Percentiles rank a stretch among this genome's conserved stretches.
phyloP scores from a whole-genome alignment of 2,797 vertebrate species.

The Lemur catta region DNA sequence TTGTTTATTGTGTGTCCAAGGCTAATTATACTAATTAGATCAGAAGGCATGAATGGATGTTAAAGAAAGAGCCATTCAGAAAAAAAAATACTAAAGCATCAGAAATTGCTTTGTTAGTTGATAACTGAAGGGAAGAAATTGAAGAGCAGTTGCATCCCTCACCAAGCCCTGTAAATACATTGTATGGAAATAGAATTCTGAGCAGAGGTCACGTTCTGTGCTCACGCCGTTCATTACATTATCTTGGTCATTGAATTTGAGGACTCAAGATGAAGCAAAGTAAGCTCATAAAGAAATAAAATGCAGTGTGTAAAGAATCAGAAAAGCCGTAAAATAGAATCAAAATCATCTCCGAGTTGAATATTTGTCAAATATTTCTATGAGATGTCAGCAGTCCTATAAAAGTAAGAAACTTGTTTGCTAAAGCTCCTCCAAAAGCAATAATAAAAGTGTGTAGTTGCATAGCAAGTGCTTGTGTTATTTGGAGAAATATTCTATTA shows the following conservation, averaged over 20 bases:
- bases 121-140: background rate
- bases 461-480: background rate
- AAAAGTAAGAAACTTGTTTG: background rate
- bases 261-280: background rate
- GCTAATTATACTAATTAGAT: slow-evolving; percentile 74
- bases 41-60: slow-evolving; percentile 65
- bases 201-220: background rate
- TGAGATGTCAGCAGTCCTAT: background rate
- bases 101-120: slow-evolving; percentile 41
- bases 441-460: background rate
- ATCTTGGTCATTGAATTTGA: slow-evolving; percentile 54
- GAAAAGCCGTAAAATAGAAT: slow-evolving; percentile 25
- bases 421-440: background rate
- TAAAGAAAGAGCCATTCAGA: slow-evolving; percentile 63
- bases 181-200: background rate
- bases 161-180: background rate
- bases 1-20: slow-evolving; percentile 58
- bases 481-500: background rate
- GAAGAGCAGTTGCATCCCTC: background rate
- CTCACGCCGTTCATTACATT: background rate
- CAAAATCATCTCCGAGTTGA: slow-evolving; percentile 27
- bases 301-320: background rate
- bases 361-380: slow-evolving; percentile 25
- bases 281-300: slow-evolving; percentile 51
- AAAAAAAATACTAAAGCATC: background rate